phyloP scores from a whole-genome alignment of 2,888 invertebrate genomes.

The Scrobipalpa atriplicella region DNA sequence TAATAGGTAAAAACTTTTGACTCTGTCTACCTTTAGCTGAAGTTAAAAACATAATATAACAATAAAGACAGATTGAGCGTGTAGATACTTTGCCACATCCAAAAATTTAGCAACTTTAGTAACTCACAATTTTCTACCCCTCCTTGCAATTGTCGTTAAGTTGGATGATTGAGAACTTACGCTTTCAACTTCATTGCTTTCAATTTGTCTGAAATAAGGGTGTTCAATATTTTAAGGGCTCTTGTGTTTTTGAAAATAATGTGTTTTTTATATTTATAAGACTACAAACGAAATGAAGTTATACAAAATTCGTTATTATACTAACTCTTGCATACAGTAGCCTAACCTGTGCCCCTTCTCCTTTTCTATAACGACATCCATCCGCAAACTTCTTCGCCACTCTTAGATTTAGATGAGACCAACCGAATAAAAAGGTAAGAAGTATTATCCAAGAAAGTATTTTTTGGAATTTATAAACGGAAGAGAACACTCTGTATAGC shows the following conservation, averaged over 20 bases:
- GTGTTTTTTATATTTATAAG: neutral
- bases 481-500: conserved; percentile 45
- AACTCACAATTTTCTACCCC: conserved; percentile 46
- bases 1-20: no score
- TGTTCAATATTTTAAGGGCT: conserved; percentile 40
- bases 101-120: neutral
- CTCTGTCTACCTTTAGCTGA: no score
- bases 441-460: no score
- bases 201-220: conserved; percentile 70
- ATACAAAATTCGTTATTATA: no score
- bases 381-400: no score
- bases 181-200: conserved; percentile 80
- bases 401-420: no score
- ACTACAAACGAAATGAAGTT: no score
- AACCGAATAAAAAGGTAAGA: no score
- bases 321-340: no score
- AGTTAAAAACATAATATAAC: no score
- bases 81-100: neutral
- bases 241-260: neutral
- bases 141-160: conserved; percentile 74
- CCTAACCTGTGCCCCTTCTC: no score
- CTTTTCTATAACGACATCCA: no score
- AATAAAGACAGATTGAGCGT: neutral
- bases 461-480: neutral
- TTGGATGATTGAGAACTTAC: conserved; percentile 81